Base-by-base conservation (phyloP, 2,888 invertebrate genomes). In the Meloe dianella region DNA sequence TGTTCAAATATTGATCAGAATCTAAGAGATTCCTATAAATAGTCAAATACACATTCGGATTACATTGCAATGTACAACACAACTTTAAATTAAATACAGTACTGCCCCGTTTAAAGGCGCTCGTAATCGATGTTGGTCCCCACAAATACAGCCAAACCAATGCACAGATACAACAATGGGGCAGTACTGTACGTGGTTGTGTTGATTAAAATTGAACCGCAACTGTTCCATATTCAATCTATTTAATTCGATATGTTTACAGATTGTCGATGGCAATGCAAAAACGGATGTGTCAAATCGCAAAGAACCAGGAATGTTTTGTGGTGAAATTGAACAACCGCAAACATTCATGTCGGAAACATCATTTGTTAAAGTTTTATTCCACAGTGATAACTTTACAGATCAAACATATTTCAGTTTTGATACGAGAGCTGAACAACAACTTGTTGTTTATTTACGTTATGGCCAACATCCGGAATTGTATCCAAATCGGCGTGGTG, bases 291-390 rank as follows among this genome's bases (percentile, higher is more conserved):
- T 95, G 38, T 94, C 92, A 67, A 95, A 95, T 84, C 88, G 95
- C 38, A 92, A 93, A 77, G 94, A 94, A 76, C 94, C 94, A 0
- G 96, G 96, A 3, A 90, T 94, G 78, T 96, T 95, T 84, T 96
- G 96, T 80, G 96, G 96, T 0, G 96, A 96, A 83, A 95, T 94
- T 60, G 96, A 96, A 80, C 95, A 96, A 78, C 94, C 95, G 0
- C 95, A 96, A 85, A 95, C 95, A 30, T 96, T 96, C 87, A 96
- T 96, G 84, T 96, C 95, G 62, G 96, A 96, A 85, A 96, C 96
- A 63, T 94, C 93, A 82, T 94, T 95, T 85, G 95, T 96, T 66
- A 94, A 94, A 83, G 91, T 96, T 70, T 89, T 95, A 73, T 96
- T 96, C 85, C 94, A 95, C 82, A 93, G 94, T 51, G 95, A 96